A percentile compares a stretch with the other conserved stretches of the same genome.
Conservation (phyloP, 2,113 vertebrate genomes). For the Barnardius zonarius region DNA sequence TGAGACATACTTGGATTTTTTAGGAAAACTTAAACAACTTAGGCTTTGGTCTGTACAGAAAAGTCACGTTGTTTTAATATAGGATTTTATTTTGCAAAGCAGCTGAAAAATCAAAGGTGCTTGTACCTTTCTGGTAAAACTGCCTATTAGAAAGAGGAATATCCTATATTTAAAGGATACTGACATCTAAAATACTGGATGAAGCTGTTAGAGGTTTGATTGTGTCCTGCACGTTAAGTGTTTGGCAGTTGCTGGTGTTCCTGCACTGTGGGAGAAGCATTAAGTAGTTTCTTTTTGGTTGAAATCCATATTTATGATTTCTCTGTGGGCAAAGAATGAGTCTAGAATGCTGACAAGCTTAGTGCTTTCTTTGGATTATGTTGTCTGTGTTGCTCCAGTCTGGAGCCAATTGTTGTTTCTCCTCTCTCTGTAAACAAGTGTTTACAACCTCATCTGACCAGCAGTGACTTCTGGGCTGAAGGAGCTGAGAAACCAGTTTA, state of each 20-base stretch:
- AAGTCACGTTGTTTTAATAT: neutral
- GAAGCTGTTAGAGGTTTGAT: neutral
- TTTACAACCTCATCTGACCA: neutral
- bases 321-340: neutral
- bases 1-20: neutral
- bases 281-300: neutral
- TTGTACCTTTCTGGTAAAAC: neutral
- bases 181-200: neutral
- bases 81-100: neutral
- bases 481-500: neutral
- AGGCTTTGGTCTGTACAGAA: neutral
- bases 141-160: neutral
- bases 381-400: neutral
- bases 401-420: neutral
- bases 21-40: neutral
- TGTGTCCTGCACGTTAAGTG: neutral
- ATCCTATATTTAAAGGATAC: neutral
- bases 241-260: neutral
- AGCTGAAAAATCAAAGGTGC: neutral
- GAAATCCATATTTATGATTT: neutral
- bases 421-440: neutral
- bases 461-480: neutral
- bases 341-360: neutral
- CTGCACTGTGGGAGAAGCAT: neutral
- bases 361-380: neutral